These are phyloP conservation scores for Cacatua alba DNA, from an alignment of 2,113 vertebrate species.

Conservation along the genomic window DNA sequence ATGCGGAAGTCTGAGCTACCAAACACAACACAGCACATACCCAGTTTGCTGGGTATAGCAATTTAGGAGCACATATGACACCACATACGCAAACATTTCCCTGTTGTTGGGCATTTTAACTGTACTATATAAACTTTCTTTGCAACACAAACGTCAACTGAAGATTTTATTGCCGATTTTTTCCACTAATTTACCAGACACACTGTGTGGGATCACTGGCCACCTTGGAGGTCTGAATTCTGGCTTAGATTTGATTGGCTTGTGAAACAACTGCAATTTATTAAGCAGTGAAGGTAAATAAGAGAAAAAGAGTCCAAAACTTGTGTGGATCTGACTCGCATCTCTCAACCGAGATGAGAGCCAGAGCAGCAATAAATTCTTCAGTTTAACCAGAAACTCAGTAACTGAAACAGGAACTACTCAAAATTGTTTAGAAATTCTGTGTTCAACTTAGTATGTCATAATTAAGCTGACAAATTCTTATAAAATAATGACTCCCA, in stretches of 20 bases:
- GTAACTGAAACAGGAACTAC: background rate
- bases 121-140: background rate
- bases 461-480: background rate
- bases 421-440: background rate
- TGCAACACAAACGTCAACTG: background rate
- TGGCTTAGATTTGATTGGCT: background rate
- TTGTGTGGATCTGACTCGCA: rapidly evolving
- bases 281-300: background rate
- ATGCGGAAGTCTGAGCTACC: background rate
- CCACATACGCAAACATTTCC: rapidly evolving
- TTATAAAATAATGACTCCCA: background rate
- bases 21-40: background rate
- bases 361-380: background rate
- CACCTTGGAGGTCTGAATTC: background rate
- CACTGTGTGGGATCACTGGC: rapidly evolving
- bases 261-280: background rate
- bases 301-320: background rate
- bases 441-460: background rate
- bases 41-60: too few relatives aligned
- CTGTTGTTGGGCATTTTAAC: background rate
- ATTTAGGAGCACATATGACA: rapidly evolving
- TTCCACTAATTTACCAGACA: background rate
- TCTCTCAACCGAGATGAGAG: rapidly evolving
- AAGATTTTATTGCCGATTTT: background rate
- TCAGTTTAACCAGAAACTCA: background rate